Percentiles rank a stretch among this genome's conserved stretches.
These are phyloP conservation scores for Margarornis squamiger DNA, from an alignment of 2,797 vertebrate species.

Conservation along the genomic window DNA sequence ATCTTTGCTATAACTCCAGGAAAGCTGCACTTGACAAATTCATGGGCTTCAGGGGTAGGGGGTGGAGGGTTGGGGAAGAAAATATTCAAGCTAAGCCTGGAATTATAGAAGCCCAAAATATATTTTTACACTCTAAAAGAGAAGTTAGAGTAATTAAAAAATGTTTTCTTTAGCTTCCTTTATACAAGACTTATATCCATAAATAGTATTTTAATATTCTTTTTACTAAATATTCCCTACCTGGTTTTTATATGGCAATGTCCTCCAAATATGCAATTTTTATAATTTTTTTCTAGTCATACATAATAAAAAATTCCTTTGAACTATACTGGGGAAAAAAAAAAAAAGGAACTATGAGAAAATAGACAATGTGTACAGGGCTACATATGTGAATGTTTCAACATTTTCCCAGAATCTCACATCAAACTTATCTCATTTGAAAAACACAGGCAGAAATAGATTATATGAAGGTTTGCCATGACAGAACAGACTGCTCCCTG, in stretches of 20 bases:
- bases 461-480: neutral
- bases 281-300: neutral
- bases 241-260: neutral
- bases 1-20: neutral
- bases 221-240: neutral
- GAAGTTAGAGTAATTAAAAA: neutral
- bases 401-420: neutral
- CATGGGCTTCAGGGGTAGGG: neutral
- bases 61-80: neutral
- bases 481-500: neutral
- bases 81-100: neutral
- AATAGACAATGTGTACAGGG: neutral
- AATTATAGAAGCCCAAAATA: neutral
- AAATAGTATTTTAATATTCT: neutral
- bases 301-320: neutral
- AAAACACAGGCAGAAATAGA: neutral
- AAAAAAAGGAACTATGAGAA: neutral
- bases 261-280: neutral
- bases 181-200: neutral
- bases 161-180: neutral
- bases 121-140: neutral
- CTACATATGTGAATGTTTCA: rapidly evolving
- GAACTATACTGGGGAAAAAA: rapidly evolving
- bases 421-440: neutral
- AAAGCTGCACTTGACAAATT: neutral